Conservation (phyloP, 2,797 vertebrate species). For the Adelosebastes latens region DNA sequence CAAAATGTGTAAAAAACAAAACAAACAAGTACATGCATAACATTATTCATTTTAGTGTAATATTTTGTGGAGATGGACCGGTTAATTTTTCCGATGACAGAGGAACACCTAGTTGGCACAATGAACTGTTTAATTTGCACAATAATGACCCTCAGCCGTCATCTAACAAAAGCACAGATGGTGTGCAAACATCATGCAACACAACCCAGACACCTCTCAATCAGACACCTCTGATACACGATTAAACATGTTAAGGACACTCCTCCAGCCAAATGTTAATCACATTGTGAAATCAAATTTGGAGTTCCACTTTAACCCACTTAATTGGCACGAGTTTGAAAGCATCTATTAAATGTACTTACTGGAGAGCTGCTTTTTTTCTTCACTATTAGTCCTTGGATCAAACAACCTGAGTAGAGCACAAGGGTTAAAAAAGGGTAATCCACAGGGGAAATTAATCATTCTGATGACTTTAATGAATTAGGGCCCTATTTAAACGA, state of each 20-base stretch:
- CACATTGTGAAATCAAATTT: constrained; percentile 21
- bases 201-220: background rate
- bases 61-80: background rate
- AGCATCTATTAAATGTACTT: background rate
- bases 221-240: constrained; percentile 20
- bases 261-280: constrained; percentile 25
- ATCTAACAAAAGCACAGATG: constrained; percentile 17
- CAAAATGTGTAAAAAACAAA: background rate
- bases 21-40: background rate
- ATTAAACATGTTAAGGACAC: constrained; percentile 32
- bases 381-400: background rate
- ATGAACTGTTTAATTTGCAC: constrained; percentile 14
- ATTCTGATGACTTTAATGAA: background rate
- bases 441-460: background rate
- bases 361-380: background rate
- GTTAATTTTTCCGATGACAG: background rate
- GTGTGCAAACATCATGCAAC: constrained; percentile 2
- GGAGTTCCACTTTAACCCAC: background rate
- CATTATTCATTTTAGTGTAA: background rate
- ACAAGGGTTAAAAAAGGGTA: background rate
- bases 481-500: too few species aligned
- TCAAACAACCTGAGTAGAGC: background rate
- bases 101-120: background rate
- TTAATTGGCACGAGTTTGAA: constrained; percentile 6
- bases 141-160: constrained; percentile 21